Evolutionary conservation across 2,113 vertebrate genomes (phyloP).

Genomic region (Hyperopisus bebe): DNA sequence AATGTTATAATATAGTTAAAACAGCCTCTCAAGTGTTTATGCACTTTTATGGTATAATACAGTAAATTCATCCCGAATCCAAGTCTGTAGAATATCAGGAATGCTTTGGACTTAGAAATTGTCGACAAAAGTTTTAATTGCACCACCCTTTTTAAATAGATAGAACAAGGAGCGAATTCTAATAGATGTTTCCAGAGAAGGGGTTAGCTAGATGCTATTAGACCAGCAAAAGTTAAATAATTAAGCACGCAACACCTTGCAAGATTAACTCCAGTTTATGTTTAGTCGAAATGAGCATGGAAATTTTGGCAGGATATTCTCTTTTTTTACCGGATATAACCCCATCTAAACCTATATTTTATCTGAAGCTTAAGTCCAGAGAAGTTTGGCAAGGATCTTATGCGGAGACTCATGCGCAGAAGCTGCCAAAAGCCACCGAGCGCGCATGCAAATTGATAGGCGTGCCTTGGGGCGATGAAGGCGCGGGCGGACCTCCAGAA

Average conservation of each 20-base stretch:
- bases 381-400: constrained; percentile 5
- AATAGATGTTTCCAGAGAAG: neutral
- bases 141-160: neutral
- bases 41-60: neutral
- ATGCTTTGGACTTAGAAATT: neutral
- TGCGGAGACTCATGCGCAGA: constrained; percentile 30
- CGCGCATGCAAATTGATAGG: constrained; percentile 66
- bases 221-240: neutral
- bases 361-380: neutral
- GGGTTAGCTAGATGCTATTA: neutral
- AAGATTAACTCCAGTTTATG: neutral
- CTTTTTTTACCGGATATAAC: neutral
- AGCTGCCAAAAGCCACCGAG: constrained; percentile 44
- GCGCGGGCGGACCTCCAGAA: constrained; percentile 69
- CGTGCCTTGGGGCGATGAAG: constrained; percentile 64
- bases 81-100: neutral
- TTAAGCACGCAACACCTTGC: neutral
- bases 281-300: no score
- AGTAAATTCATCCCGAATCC: neutral
- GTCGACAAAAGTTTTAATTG: neutral
- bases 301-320: neutral
- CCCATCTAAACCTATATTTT: neutral
- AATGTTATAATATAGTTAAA: neutral
- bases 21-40: neutral
- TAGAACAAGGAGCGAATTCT: neutral